phyloP scores from a whole-genome alignment of 1,140 invertebrate genomes.

The Lordiphosa collinella region DNA sequence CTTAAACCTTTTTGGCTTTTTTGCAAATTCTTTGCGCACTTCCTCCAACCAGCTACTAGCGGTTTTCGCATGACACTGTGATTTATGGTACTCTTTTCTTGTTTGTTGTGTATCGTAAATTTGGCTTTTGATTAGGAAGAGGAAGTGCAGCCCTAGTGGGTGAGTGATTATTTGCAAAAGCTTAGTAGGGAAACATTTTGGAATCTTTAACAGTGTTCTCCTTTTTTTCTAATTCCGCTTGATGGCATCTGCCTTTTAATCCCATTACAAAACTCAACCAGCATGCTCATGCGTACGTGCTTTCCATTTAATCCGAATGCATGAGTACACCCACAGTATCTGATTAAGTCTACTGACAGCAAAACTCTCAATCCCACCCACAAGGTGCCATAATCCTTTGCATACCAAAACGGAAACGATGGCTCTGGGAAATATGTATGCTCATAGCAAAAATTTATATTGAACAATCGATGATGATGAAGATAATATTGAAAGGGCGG shows the following conservation, averaged over 20 bases:
- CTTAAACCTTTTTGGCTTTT: constrained; percentile 37
- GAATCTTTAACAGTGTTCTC: no score
- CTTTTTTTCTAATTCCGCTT: neutral
- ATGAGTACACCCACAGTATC: neutral
- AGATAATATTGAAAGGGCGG: constrained; percentile 6
- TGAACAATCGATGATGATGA: constrained; percentile 3
- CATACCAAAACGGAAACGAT: neutral
- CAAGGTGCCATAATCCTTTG: constrained; percentile 2
- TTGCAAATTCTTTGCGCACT: constrained; percentile 32
- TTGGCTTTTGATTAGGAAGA: neutral
- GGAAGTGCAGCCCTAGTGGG: no score
- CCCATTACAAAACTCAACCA: neutral
- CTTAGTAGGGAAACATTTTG: no score
- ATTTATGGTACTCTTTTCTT: constrained; percentile 3
- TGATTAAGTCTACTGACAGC: no score
- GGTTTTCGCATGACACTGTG: constrained; percentile 9
- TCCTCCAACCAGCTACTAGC: constrained; percentile 13
- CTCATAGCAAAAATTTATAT: neutral
- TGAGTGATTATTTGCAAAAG: no score
- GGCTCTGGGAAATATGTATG: constrained; percentile 2
- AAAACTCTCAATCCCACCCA: neutral
- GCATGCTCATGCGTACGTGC: neutral
- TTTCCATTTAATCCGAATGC: constrained; percentile 13
- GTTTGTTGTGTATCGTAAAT: neutral
- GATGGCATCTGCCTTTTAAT: neutral